Evolutionary conservation across 2,113 vertebrate species (phyloP).

Genomic region (Sebastes fasciatus): DNA sequence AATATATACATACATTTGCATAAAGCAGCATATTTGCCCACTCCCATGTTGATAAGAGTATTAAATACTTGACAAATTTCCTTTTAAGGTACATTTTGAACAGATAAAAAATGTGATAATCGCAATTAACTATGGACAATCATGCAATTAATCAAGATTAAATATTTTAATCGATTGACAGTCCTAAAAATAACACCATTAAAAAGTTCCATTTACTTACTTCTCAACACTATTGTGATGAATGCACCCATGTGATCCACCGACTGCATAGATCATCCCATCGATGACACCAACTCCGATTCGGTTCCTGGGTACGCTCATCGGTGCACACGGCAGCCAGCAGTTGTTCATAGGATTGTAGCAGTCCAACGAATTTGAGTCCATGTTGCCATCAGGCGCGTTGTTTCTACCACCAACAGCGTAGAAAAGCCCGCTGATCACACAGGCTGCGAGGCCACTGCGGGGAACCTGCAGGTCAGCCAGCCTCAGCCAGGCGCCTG

Average conservation of each 20-base stretch:
- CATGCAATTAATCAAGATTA: too few relatives aligned
- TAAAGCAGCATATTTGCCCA: too few relatives aligned
- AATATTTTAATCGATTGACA: too few relatives aligned
- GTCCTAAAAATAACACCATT: not conserved
- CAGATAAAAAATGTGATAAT: too few relatives aligned
- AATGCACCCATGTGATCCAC: constrained; percentile 93
- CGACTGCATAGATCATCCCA: constrained; percentile 92
- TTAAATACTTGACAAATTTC: too few relatives aligned
- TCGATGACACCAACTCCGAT: constrained; percentile 95
- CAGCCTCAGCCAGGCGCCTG: constrained; percentile 87
- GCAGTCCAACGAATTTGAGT: constrained; percentile 92
- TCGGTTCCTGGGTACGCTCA: constrained; percentile 93
- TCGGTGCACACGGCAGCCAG: constrained; percentile 92
- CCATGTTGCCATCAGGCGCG: constrained; percentile 92
- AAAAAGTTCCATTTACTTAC: constrained; percentile 71
- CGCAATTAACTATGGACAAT: too few relatives aligned
- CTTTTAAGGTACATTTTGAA: too few relatives aligned
- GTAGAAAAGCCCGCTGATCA: constrained; percentile 93
- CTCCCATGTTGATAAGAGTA: too few relatives aligned
- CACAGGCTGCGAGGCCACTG: constrained; percentile 92
- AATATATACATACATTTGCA: too few relatives aligned
- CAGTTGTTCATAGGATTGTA: constrained; percentile 96
- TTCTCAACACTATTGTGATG: constrained; percentile 94
- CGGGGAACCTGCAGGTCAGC: constrained; percentile 91
- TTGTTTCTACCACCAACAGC: constrained; percentile 94